These are phyloP conservation scores for Rhagonycha fulva DNA, from an alignment of 2,888 invertebrate species.

Conservation along the genomic window DNA sequence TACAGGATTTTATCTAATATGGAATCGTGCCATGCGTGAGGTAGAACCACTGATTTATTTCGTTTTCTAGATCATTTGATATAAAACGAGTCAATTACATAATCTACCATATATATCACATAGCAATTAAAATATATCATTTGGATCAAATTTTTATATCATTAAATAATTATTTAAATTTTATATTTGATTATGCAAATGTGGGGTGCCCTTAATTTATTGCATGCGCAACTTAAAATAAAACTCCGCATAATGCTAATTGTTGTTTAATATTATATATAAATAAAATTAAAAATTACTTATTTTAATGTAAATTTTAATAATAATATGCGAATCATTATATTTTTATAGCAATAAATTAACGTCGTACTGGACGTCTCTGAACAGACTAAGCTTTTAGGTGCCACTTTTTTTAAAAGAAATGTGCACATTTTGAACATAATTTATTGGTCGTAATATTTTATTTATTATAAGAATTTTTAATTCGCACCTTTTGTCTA, in stretches of 20 bases:
- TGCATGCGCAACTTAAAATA: background rate
- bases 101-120: background rate
- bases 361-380: background rate
- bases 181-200: background rate
- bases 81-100: constrained; percentile 12
- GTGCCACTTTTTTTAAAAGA: background rate
- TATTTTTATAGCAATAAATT: background rate
- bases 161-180: background rate
- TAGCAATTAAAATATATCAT: background rate
- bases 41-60: constrained; percentile 22
- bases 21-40: constrained; percentile 16
- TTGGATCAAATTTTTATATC: background rate
- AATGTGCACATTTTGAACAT: background rate
- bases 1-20: constrained; percentile 8
- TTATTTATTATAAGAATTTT: background rate
- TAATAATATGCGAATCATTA: background rate
- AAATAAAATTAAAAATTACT: background rate
- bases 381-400: background rate
- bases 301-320: background rate
- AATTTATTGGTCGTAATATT: background rate
- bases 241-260: background rate
- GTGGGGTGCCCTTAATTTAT: background rate
- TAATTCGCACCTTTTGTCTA: background rate
- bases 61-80: constrained; percentile 21
- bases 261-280: background rate